These are phyloP conservation scores for Caerostris extrusa DNA, from an alignment of 1,140 invertebrate species.

Conservation along the genomic window DNA sequence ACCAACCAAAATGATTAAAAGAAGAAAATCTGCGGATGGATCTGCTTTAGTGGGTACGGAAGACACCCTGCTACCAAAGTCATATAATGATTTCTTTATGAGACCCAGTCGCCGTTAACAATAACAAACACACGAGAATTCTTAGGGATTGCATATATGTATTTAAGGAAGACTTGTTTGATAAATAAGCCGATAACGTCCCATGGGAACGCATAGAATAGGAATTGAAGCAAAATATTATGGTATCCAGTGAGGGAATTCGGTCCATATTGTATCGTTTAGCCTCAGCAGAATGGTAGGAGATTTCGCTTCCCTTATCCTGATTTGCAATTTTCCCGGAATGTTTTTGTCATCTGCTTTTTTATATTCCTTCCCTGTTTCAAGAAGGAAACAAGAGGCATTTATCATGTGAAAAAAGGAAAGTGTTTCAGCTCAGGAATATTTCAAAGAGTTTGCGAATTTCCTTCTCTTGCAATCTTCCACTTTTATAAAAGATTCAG, in stretches of 20 bases:
- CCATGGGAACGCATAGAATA: slow-evolving; percentile 1
- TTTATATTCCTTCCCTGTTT: neutral
- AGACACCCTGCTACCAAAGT: slow-evolving; percentile 27
- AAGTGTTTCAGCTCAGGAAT: neutral
- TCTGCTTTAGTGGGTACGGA: slow-evolving; percentile 9
- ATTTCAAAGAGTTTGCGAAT: neutral
- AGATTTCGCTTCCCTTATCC: neutral
- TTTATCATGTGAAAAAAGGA: neutral
- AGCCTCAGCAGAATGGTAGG: slow-evolving; percentile 24
- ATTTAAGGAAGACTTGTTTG: slow-evolving; percentile 42
- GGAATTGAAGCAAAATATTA: slow-evolving; percentile 47
- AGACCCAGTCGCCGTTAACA: slow-evolving; percentile 34
- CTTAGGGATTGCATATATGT: slow-evolving; percentile 27
- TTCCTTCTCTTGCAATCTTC: neutral
- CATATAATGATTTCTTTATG: slow-evolving; percentile 57
- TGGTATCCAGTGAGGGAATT: slow-evolving; percentile 27
- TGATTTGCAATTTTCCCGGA: slow-evolving; percentile 6
- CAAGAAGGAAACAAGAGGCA: neutral
- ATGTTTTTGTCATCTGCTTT: slow-evolving; percentile 2
- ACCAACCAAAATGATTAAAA: slow-evolving; percentile 29
- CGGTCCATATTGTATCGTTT: slow-evolving; percentile 42
- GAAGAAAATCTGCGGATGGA: slow-evolving; percentile 24
- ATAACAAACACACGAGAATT: slow-evolving; percentile 44
- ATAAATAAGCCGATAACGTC: slow-evolving; percentile 49
- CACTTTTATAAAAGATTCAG: neutral